Conservation (phyloP, 2,113 vertebrate species). For the Brachyhypopomus gauderio region DNA sequence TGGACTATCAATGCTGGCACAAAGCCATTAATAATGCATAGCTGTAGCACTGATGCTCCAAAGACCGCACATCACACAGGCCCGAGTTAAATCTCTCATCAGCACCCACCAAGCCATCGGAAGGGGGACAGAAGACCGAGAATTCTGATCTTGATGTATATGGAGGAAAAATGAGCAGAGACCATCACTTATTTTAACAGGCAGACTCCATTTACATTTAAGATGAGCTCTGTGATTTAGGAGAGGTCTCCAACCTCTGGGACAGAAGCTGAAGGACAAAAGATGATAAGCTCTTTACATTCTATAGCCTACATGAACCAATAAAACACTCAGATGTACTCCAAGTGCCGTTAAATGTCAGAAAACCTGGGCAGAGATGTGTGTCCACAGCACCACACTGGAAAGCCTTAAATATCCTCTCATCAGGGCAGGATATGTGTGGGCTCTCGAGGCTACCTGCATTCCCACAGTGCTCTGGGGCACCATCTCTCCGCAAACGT, state of each 20-base stretch:
- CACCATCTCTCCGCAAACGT: constrained; percentile 56
- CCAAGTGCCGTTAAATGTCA: not conserved
- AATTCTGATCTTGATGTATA: constrained; percentile 16
- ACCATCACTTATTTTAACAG: not conserved
- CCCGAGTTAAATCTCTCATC: constrained; percentile 16
- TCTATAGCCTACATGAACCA: too few relatives aligned
- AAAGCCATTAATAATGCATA: constrained; percentile 42
- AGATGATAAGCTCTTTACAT: too few relatives aligned
- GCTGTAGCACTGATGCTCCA: constrained; percentile 36
- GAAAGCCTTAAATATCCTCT: not conserved
- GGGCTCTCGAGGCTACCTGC: constrained; percentile 63
- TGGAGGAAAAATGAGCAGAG: not conserved
- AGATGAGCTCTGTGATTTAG: too few relatives aligned
- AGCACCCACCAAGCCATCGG: not conserved
- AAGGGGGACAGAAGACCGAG: not conserved
- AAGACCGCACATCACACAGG: constrained; percentile 43
- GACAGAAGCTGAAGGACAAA: too few relatives aligned
- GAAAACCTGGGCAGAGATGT: not conserved
- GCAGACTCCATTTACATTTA: not conserved
- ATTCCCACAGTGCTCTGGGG: constrained; percentile 67
- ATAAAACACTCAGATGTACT: not conserved
- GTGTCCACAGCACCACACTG: not conserved
- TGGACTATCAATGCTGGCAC: not conserved
- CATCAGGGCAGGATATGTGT: not conserved
- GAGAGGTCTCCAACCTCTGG: too few relatives aligned